phyloP scores from a whole-genome alignment of 2,797 vertebrate genomes.

The Acanthurus tractus region DNA sequence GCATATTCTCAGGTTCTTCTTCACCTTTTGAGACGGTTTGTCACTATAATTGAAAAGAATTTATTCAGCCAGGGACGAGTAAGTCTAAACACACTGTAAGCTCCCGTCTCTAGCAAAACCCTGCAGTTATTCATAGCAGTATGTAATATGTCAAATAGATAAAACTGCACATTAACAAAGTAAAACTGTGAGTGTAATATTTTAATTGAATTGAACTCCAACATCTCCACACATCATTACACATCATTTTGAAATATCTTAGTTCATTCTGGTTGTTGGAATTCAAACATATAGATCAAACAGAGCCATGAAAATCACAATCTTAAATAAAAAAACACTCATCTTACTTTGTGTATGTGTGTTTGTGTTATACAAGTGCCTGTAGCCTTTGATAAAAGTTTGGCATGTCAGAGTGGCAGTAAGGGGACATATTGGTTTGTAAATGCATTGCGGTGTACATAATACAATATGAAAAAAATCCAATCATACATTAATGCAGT shows the following conservation, averaged over 20 bases:
- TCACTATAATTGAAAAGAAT: conserved; percentile 67
- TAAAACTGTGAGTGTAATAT: conserved; percentile 58
- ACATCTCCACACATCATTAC: conserved; percentile 47
- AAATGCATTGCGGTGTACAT: too few relatives aligned
- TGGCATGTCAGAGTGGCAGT: conserved; percentile 18
- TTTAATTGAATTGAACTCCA: conserved; percentile 84
- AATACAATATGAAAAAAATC: too few relatives aligned
- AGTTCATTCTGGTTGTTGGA: conserved; percentile 15
- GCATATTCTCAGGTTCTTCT: conserved; percentile 38
- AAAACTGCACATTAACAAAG: conserved; percentile 62
- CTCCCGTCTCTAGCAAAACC: conserved; percentile 39
- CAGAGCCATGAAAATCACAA: conserved; percentile 4
- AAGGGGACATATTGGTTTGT: too few relatives aligned
- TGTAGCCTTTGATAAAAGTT: conserved; percentile 37
- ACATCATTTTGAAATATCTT: background rate
- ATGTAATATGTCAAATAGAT: conserved; percentile 52
- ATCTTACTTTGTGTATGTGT: background rate
- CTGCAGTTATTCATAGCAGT: conserved; percentile 45
- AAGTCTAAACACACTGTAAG: conserved; percentile 45
- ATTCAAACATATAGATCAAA: background rate
- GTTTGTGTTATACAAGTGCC: background rate
- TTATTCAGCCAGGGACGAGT: conserved; percentile 41
- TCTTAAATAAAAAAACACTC: background rate
- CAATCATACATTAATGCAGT: too few relatives aligned
- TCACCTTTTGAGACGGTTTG: conserved; percentile 53